Conservation (phyloP, 2,797 vertebrate genomes). For the Lepilemur septentrionalis region DNA sequence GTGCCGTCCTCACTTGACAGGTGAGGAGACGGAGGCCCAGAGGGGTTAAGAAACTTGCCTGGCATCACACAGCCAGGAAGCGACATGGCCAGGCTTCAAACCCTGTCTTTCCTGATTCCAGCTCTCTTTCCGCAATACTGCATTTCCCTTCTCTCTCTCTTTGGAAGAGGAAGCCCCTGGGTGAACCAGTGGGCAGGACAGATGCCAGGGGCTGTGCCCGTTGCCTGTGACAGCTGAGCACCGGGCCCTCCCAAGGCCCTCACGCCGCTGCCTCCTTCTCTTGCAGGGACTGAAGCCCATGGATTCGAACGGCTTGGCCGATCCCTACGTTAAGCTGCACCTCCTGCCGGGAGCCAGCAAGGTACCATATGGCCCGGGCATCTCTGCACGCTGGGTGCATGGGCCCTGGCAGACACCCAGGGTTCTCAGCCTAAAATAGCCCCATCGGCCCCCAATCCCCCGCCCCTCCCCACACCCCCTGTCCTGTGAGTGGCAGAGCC, state of each 20-base stretch:
- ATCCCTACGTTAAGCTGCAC: constrained; percentile 97
- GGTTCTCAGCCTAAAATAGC: constrained; percentile 41
- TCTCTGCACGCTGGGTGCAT: not conserved
- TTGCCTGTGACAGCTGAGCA: not conserved
- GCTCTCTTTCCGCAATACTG: accelerated
- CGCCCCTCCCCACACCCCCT: not conserved
- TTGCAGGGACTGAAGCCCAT: constrained; percentile 95
- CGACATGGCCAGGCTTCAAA: not conserved
- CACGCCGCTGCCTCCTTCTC: not conserved
- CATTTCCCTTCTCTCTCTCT: not conserved
- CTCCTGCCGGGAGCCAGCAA: constrained; percentile 97
- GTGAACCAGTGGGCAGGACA: accelerated
- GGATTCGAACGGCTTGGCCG: constrained; percentile 96
- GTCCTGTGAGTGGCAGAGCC: not conserved
- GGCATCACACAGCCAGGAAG: not conserved
- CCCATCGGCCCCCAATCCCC: not conserved
- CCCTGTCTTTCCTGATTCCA: not conserved
- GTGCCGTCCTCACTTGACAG: not conserved
- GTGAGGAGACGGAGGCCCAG: not conserved
- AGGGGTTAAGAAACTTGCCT: not conserved
- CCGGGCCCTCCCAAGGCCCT: not conserved
- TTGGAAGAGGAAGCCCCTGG: not conserved
- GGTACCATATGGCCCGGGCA: constrained; percentile 84
- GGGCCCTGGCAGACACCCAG: not conserved
- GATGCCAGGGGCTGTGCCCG: not conserved